Percentiles rank a stretch among this genome's conserved stretches.
Conservation (phyloP, 2,113 vertebrate genomes). For the Atrichornis clamosus region DNA sequence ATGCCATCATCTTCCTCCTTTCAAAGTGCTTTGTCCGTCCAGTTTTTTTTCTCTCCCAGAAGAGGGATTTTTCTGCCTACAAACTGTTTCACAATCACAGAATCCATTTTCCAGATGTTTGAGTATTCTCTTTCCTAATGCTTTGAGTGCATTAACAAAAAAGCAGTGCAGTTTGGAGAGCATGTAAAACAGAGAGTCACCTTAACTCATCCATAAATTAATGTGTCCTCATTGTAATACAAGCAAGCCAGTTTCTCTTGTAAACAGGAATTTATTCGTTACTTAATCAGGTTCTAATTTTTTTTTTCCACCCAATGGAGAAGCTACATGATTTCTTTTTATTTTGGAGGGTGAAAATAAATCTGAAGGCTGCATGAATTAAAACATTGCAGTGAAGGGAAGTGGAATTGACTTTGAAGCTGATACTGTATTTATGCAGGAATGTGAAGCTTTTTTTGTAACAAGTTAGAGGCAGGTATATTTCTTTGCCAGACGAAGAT, state of each 20-base stretch:
- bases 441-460: neutral
- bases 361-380: neutral
- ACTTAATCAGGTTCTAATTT: neutral
- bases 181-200: neutral
- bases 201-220: neutral
- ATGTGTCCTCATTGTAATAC: neutral
- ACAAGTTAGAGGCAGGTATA: neutral
- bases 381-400: neutral
- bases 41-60: conserved; percentile 2
- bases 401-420: neutral
- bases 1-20: neutral
- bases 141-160: neutral
- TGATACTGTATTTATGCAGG: neutral
- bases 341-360: neutral
- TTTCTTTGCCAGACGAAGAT: neutral
- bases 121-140: neutral
- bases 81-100: conserved; percentile 22
- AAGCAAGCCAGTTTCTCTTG: neutral
- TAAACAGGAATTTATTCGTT: neutral
- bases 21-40: neutral
- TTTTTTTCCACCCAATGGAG: neutral
- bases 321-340: neutral
- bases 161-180: neutral
- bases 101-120: conserved; percentile 15
- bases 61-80: neutral